Evolutionary conservation across 30 jellyfish, hydroid and myxozoan species (phyloP).

Genomic region (Cassiopea andromeda): DNA sequence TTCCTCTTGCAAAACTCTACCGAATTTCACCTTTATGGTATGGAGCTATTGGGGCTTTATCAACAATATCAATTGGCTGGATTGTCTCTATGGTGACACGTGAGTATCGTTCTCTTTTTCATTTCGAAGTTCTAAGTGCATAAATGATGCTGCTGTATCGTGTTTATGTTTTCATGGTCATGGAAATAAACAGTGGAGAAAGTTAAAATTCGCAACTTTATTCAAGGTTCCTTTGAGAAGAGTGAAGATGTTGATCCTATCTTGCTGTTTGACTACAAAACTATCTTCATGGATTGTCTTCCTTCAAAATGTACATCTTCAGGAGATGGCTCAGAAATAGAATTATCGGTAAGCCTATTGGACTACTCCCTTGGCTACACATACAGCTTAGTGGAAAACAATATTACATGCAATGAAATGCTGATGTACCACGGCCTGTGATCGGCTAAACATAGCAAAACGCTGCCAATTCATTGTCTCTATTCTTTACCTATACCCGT

Average conservation of each 20-base stretch:
- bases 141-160: neutral
- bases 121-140: neutral
- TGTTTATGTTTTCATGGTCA: too few species aligned
- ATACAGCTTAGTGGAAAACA: neutral
- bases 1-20: constrained; percentile 62
- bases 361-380: neutral
- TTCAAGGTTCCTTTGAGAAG: constrained; percentile 1
- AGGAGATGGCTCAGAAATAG: neutral
- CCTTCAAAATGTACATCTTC: neutral
- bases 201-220: neutral
- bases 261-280: constrained; percentile 60
- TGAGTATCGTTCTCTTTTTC: neutral
- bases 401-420: too few species aligned
- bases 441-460: too few species aligned
- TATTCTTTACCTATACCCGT: too few species aligned
- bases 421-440: too few species aligned
- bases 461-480: too few species aligned
- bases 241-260: constrained; percentile 26
- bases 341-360: neutral
- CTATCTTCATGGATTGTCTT: neutral
- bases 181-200: too few species aligned
- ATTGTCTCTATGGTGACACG: constrained; percentile 40
- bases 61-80: constrained; percentile 54
- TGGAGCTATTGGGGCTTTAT: constrained; percentile 50
- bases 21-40: constrained; percentile 57